Percentiles rank a stretch among this genome's conserved stretches.
phyloP scores from a whole-genome alignment of 2,797 vertebrate species.

The Lemur catta region DNA sequence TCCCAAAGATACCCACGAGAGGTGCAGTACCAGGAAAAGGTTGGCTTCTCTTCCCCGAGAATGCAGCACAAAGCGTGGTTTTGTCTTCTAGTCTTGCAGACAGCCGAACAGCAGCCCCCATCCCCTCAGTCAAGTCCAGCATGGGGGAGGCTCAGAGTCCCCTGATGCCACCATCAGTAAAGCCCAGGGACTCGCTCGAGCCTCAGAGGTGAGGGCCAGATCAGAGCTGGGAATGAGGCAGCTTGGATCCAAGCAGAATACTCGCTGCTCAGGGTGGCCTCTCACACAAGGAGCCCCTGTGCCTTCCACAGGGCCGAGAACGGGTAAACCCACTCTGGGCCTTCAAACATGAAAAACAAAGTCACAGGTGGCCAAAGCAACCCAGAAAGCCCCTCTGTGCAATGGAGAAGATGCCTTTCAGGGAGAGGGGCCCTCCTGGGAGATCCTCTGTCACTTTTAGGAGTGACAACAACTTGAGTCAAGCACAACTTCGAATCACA shows the following conservation, averaged over 20 bases:
- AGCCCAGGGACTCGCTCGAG: background rate
- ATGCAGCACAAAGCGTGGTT: background rate
- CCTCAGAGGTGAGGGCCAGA: background rate
- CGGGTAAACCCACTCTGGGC: background rate
- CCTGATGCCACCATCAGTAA: background rate
- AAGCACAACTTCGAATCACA: constrained; percentile 76
- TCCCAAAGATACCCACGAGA: background rate
- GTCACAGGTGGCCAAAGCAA: constrained; percentile 43
- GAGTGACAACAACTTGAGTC: constrained; percentile 73
- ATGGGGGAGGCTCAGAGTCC: background rate
- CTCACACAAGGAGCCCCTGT: background rate
- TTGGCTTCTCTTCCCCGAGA: background rate
- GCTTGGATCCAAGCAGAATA: rapidly evolving
- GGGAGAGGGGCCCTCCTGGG: constrained; percentile 58
- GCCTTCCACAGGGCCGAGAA: background rate
- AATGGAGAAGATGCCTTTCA: constrained; percentile 60
- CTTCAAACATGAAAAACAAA: constrained; percentile 59
- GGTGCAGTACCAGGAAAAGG: rapidly evolving
- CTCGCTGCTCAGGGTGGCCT: background rate
- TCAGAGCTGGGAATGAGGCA: background rate
- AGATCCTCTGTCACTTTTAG: constrained; percentile 72
- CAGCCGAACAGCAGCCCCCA: no score
- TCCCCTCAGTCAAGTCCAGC: background rate
- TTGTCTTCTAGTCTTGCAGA: background rate
- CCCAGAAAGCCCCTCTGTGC: constrained; percentile 52